These are phyloP conservation scores for Mesorhabditis sp. DNA, from an alignment of 2,888 invertebrate genomes.

Conservation along the genomic window DNA sequence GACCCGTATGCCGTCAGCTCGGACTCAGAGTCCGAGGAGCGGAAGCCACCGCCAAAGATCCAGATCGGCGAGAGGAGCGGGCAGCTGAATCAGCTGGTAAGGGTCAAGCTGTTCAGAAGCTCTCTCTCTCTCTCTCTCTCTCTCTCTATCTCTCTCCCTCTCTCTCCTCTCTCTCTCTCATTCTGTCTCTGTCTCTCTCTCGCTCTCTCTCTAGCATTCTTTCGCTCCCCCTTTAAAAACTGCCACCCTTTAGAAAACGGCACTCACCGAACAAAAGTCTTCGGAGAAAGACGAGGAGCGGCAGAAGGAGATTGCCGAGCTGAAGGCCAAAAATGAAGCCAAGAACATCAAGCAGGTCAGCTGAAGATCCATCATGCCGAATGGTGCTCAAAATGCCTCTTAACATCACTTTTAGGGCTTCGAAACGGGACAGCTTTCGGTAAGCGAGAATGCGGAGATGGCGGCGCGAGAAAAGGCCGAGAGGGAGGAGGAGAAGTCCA, in stretches of 20 bases:
- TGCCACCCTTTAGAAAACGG: constrained; percentile 46
- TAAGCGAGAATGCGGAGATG: constrained; percentile 35
- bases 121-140: background rate
- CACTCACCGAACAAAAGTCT: constrained; percentile 41
- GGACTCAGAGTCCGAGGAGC: constrained; percentile 54
- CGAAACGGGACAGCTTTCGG: constrained; percentile 34
- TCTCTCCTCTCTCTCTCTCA: constrained; percentile 7
- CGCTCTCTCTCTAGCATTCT: too few species aligned
- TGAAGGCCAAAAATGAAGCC: constrained; percentile 40
- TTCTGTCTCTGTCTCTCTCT: background rate
- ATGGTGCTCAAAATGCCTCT: constrained; percentile 6
- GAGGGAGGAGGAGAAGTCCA: constrained; percentile 37
- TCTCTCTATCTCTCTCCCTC: background rate
- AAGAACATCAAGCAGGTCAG: constrained; percentile 47
- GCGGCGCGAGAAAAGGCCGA: constrained; percentile 30
- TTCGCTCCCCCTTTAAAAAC: background rate
- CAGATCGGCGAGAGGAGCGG: constrained; percentile 49
- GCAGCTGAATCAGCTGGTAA: constrained; percentile 50
- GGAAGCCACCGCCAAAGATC: constrained; percentile 50
- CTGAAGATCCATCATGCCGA: constrained; percentile 18
- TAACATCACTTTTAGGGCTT: constrained; percentile 26
- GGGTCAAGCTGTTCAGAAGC: constrained; percentile 8
- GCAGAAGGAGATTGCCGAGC: constrained; percentile 47
- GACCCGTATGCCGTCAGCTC: constrained; percentile 56
- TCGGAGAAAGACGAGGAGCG: constrained; percentile 43